These are phyloP conservation scores for Larimichthys crocea DNA, from an alignment of 2,113 vertebrate genomes.

Conservation along the genomic window DNA sequence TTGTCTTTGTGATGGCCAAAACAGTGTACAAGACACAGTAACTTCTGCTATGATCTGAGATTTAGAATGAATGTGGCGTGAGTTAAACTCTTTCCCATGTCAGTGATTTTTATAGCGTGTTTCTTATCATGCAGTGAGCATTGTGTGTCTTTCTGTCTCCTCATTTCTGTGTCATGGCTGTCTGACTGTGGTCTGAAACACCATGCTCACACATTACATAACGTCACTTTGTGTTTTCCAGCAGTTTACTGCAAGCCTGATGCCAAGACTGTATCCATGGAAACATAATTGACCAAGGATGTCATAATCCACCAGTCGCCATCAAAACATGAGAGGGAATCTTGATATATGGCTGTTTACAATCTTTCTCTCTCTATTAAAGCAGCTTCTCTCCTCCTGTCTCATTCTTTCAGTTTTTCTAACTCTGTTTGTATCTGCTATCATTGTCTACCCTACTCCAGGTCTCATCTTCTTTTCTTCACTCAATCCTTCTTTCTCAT, in stretches of 20 bases:
- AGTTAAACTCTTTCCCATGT: background rate
- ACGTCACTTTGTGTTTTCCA: conserved; percentile 47
- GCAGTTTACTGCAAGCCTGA: conserved; percentile 16
- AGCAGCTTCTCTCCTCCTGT: background rate
- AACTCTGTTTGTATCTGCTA: background rate
- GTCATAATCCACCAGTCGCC: conserved; percentile 26
- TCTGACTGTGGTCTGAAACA: conserved; percentile 55
- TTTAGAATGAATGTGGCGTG: background rate
- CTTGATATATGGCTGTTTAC: conserved; percentile 61
- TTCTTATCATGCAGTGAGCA: conserved; percentile 34
- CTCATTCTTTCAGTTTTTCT: background rate
- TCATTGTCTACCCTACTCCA: background rate
- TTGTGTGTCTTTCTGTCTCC: conserved; percentile 39
- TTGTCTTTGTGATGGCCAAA: no score
- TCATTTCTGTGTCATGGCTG: conserved; percentile 36
- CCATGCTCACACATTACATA: conserved; percentile 36
- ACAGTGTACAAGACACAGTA: no score
- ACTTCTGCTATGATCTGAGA: background rate
- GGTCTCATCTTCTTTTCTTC: background rate
- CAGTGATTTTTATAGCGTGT: background rate
- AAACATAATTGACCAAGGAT: conserved; percentile 47
- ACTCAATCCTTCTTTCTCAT: background rate
- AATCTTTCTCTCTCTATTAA: conserved; percentile 5
- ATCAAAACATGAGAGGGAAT: conserved; percentile 32
- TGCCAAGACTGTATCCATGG: conserved; percentile 51